phyloP scores from a whole-genome alignment of 2,888 invertebrate species.

The Meganola albula region DNA sequence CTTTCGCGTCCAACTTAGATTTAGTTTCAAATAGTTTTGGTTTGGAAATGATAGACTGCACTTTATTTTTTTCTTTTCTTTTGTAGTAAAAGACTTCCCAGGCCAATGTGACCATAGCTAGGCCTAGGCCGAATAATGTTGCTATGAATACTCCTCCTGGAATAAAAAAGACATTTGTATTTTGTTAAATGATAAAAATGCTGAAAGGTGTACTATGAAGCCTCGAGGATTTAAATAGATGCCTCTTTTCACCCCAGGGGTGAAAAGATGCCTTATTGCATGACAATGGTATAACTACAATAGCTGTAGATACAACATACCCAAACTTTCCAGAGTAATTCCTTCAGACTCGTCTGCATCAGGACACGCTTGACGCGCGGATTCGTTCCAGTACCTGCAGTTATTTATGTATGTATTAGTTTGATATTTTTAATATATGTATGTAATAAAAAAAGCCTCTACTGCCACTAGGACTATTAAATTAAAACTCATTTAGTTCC shows the following conservation, averaged over 20 bases:
- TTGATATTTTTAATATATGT: no score
- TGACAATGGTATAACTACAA: no score
- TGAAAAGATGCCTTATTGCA: no score
- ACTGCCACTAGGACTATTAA: no score
- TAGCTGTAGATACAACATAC: no score
- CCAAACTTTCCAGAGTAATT: constrained; percentile 91
- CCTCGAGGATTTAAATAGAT: no score
- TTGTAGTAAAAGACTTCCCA: constrained; percentile 89
- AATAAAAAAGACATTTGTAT: constrained; percentile 18
- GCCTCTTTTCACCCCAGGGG: no score
- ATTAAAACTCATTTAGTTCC: no score
- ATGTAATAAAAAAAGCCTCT: no score
- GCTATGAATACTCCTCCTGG: constrained; percentile 94
- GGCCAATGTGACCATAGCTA: constrained; percentile 90
- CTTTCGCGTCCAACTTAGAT: constrained; percentile 30
- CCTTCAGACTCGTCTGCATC: constrained; percentile 90
- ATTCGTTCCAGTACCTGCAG: constrained; percentile 87
- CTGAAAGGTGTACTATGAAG: no score
- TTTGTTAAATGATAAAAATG: no score
- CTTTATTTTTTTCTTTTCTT: constrained; percentile 66
- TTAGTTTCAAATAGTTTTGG: constrained; percentile 35
- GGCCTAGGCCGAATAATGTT: constrained; percentile 87
- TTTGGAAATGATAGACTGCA: constrained; percentile 33
- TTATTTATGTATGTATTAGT: no score
- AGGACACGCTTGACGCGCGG: constrained; percentile 82